Percentiles rank a stretch among this genome's conserved stretches.
Evolutionary conservation across 2,888 invertebrate genomes (phyloP).

Genomic region (Hirtodrosophila alboralis): DNA sequence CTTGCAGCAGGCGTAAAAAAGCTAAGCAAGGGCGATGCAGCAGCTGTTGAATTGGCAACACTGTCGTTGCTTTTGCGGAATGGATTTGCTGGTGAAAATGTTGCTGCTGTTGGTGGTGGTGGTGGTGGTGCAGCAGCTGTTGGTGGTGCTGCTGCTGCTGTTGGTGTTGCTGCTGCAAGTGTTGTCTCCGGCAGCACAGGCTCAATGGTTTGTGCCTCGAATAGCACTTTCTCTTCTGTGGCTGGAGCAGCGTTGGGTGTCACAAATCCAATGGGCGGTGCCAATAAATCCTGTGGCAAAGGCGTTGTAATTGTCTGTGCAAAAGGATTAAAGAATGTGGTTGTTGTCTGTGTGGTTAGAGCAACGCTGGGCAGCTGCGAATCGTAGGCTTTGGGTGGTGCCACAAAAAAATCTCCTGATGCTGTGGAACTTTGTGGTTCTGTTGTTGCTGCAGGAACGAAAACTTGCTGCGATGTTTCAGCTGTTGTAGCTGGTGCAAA

Average conservation of each 20-base stretch:
- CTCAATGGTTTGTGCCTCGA: slow-evolving; percentile 19
- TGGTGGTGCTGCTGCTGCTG: slow-evolving; percentile 17
- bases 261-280: slow-evolving; percentile 66
- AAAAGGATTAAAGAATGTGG: slow-evolving; percentile 67
- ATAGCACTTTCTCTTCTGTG: slow-evolving; percentile 15
- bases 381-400: neutral
- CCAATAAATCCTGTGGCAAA: slow-evolving; percentile 32
- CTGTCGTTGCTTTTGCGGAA: slow-evolving; percentile 36
- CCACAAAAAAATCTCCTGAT: no score
- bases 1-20: slow-evolving; percentile 56
- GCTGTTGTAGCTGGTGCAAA: slow-evolving; percentile 19
- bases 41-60: slow-evolving; percentile 17
- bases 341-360: slow-evolving; percentile 42
- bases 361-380: slow-evolving; percentile 28
- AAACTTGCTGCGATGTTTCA: neutral
- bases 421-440: neutral
- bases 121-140: slow-evolving; percentile 6
- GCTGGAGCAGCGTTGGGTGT: slow-evolving; percentile 6
- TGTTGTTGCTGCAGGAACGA: neutral
- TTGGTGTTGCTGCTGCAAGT: slow-evolving; percentile 4
- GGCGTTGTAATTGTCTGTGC: slow-evolving; percentile 56
- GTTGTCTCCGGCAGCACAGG: neutral
- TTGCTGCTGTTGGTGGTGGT: slow-evolving; percentile 21
- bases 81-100: slow-evolving; percentile 28
- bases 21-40: slow-evolving; percentile 58